These are phyloP conservation scores for Orthonychiurus folsomi DNA, from an alignment of 2,888 invertebrate species.

Conservation along the genomic window DNA sequence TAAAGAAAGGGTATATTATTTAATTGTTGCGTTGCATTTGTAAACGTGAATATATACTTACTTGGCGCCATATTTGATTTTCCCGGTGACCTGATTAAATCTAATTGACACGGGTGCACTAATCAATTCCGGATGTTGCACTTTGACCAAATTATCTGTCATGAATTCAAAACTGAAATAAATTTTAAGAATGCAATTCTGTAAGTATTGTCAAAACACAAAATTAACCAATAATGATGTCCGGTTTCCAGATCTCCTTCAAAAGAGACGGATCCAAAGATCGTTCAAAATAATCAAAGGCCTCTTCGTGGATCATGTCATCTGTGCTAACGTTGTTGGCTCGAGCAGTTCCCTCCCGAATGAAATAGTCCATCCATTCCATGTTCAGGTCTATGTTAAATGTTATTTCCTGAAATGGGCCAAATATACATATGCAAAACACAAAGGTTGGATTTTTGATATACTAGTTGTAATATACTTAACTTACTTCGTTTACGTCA, in stretches of 20 bases:
- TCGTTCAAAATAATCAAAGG: neutral
- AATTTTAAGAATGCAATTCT: neutral
- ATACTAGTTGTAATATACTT: neutral
- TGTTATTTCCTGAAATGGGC: neutral
- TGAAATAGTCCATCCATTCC: neutral
- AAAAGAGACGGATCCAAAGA: neutral
- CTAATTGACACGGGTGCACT: neutral
- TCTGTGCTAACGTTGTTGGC: too few species aligned
- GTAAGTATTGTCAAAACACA: neutral
- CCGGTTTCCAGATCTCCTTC: neutral
- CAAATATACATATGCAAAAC: neutral
- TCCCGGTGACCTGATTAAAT: neutral
- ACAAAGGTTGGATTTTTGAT: neutral
- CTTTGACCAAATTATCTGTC: neutral
- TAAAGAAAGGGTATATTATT: too few species aligned
- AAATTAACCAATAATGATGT: neutral
- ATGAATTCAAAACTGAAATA: neutral
- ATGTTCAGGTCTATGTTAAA: neutral
- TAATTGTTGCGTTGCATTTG: too few species aligned
- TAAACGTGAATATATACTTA: too few species aligned
- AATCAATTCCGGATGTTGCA: neutral
- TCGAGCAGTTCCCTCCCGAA: neutral
- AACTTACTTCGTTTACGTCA: neutral
- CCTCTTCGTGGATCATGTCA: neutral
- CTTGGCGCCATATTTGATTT: neutral